Evolutionary conservation across 1,140 invertebrate genomes (phyloP), one percentile per base, ranked within the genome.

Genomic region (Maconellicoccus hirsutus): DNA sequence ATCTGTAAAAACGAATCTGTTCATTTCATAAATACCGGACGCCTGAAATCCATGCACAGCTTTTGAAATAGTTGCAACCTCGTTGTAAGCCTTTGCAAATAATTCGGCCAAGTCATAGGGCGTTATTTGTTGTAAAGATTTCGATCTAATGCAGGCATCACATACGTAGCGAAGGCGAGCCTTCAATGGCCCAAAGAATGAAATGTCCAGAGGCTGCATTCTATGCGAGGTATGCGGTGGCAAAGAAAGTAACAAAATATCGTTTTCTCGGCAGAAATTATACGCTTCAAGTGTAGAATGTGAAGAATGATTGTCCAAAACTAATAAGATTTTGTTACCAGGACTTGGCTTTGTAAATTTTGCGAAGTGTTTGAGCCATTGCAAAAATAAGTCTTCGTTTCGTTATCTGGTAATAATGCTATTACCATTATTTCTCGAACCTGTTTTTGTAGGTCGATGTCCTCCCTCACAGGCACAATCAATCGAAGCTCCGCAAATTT

Each of bases 131-230:
- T 19, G 16, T 8, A 8, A 19, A 61, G 6, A 6, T 6, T 61
- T 61, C 4, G 16, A 7, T 10, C 4, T 22, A 19, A 22, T 61
- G 21, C 7, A 61, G 4, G 7, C 6, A 19, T 16, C 59, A 19
- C 59, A 61, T 22, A 10, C 59, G n/a, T 19, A 7, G 19, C n/a
- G 7, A 22, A 19, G 21, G n/a, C 4, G 7, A 16, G 76, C 42
- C 76, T 79, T 79, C 1, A 81, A 72, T 70, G 79, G 78, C 69
- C 78, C 79, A 75, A 79, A 78, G 52, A 80, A 76, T 10, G 75
- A 69, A 38, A 77, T 70, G 71, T 81, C 78, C 10, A 79, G 70
- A 14, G 77, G 77, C 70, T 79, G 78, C 0, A 79, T 73, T 66
- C 76, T 76, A 70, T 79, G 77, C 8, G 77, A 77, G 59, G 78